Evolutionary conservation across 2,113 vertebrate species (phyloP), one percentile per base, ranked within the genome.

Genomic region (Cryptotis parvus): DNA sequence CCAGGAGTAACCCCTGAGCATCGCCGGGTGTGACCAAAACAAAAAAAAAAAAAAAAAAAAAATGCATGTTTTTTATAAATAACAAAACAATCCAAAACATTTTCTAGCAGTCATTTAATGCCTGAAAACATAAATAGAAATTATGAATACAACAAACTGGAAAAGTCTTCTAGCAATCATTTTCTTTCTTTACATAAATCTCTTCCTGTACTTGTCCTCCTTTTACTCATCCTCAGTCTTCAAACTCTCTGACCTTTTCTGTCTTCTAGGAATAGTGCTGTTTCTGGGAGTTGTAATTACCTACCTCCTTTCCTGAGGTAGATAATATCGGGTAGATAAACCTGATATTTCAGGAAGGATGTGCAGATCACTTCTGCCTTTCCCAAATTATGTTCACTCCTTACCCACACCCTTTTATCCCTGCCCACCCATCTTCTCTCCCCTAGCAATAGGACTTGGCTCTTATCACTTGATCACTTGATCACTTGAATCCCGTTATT

Each of bases 211-310:
- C 29, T 43, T 52, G 27, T 79, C 43, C 26, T 24, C n/a, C 45
- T 26, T 41, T 35, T 74, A 9, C 29, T 65, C 52, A 20, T 22
- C 18, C 24, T 63, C 66, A 1, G 1, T n/a, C 74, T 84, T 80
- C 82, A 75, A 70, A 79, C 41, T 84, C 66, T 65, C 83, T 72
- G 8, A 9, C 41, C 61, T 84, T 61, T 39, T 79, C 41, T 39
- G 31, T 58, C 35, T 52, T 73, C 72, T 68, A 86, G 86, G 27
- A 87, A 74, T 33, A 87, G 12, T 9, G 74, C 58, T 83, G 49
- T 63, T 90, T 79, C 29, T 22, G 4, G 73, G 86, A 87, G 49
- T 90, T 80, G n/a, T 78, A 79, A 86, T 82, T 81, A 86, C 74
- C 55, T 63, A 14, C 18, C 11, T 35, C 43, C 83, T 66, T 84